Percentiles rank a stretch among this genome's conserved stretches.
These are phyloP conservation scores for Herminia tarsipennalis DNA, from an alignment of 2,888 invertebrate genomes.

Conservation along the genomic window DNA sequence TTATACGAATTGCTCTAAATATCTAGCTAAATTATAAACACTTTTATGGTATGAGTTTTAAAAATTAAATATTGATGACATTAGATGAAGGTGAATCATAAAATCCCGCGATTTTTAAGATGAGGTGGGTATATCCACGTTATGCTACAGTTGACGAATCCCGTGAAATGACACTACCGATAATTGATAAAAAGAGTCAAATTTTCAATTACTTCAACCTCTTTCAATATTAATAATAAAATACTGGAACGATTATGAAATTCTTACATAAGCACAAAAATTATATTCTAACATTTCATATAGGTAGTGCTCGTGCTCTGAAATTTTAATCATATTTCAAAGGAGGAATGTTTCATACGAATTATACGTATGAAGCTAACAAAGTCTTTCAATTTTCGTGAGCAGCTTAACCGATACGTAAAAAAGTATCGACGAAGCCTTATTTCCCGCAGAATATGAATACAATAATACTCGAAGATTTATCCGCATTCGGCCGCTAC, in stretches of 20 bases:
- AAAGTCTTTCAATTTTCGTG: slow-evolving; percentile 48
- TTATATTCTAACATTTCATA: slow-evolving; percentile 23
- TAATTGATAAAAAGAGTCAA: not conserved
- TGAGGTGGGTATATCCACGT: too few species aligned
- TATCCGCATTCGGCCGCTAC: slow-evolving; percentile 64
- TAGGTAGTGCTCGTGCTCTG: slow-evolving; percentile 21
- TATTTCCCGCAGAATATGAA: slow-evolving; percentile 56
- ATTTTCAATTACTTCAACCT: slow-evolving; percentile 1
- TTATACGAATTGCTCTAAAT: too few species aligned
- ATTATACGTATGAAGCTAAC: slow-evolving; percentile 38
- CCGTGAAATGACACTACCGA: too few species aligned
- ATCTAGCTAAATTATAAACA: too few species aligned
- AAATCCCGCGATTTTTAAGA: too few species aligned
- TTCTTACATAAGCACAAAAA: slow-evolving; percentile 10
- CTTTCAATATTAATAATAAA: slow-evolving; percentile 6
- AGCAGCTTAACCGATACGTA: slow-evolving; percentile 49
- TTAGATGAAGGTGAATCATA: too few species aligned
- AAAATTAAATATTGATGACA: too few species aligned
- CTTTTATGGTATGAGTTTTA: too few species aligned
- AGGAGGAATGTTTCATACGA: slow-evolving; percentile 28
- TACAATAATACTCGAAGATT: slow-evolving; percentile 69
- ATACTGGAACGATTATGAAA: slow-evolving; percentile 7
- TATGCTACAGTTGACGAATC: too few species aligned
- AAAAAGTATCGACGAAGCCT: slow-evolving; percentile 53
- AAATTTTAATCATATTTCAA: slow-evolving; percentile 39